Evolutionary conservation across 2,888 invertebrate species (phyloP), one percentile per base, ranked within the genome.

Genomic region (Plutella xylostella): DNA sequence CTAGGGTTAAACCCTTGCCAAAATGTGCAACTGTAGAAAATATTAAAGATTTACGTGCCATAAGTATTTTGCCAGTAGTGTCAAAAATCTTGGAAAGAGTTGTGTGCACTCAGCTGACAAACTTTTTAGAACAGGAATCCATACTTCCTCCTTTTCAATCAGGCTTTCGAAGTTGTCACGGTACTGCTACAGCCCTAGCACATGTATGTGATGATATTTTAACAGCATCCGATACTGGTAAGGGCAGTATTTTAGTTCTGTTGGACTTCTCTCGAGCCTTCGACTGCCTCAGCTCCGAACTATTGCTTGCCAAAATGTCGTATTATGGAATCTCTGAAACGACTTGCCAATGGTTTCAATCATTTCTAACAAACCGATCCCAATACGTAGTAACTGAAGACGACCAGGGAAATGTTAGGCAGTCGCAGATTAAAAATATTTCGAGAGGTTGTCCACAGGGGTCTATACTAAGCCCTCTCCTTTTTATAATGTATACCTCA

Each of bases 241-340:
- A 45, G 30, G 40, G 55, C 2, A 54, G 53, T n/a, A 15, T 55
- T 2, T 22, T 55, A 6, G 47, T 55, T 1, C 22, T 53, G 2
- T 48, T 57, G 17, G 56, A 57, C 40, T 55, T 54, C 39, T 51
- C 52, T 1, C 54, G 55, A 19, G 57, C 55, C 2, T 58, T 58
- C 41, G 56, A 58, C 42, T 46, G 45, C 37, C 45, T 57, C 0
- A 20, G 52, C 30, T 51, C 50, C 39, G 37, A 34, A 17, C 19
- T 51, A 12, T 46, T 56, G 1, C 14, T 55, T 1, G 17, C 34
- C 1, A 55, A 51, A 35, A 33, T 55, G 4, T n/a, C n/a, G 5
- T 17, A 33, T 1, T 20, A 49, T 1, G 43, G 50, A 1, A 50
- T 54, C 15, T 15, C n/a, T n/a, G n/a, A n/a, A n/a, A n/a, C n/a